Conservation (phyloP, 1,140 invertebrate genomes). For the Paraescarpia echinospica region DNA sequence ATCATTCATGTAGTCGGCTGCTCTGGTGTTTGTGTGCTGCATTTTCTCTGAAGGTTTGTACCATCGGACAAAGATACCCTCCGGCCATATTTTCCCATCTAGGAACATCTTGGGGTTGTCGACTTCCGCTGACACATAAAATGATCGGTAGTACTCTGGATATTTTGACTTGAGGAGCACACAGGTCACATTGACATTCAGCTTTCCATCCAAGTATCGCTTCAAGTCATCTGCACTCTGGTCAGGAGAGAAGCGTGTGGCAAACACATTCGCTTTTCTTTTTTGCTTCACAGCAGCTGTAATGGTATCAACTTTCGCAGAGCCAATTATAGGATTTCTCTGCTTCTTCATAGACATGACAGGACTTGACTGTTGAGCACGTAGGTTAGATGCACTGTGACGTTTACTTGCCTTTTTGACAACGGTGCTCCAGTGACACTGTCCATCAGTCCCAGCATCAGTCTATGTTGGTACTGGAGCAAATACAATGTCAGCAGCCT, state of each 20-base stretch:
- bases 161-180: background rate
- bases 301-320: background rate
- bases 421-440: background rate
- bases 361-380: background rate
- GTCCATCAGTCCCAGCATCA: background rate
- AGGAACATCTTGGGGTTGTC: slow-evolving; percentile 11
- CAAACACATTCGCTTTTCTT: slow-evolving; percentile 7
- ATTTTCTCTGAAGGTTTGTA: background rate
- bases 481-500: background rate
- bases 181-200: slow-evolving; percentile 7
- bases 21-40: background rate
- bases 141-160: background rate
- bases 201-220: background rate
- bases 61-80: slow-evolving; percentile 14
- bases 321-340: background rate
- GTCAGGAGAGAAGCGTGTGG: background rate
- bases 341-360: background rate
- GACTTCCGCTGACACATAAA: background rate
- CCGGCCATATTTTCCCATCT: background rate
- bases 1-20: background rate
- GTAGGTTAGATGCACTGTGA: background rate
- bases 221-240: slow-evolving; percentile 10
- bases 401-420: background rate
- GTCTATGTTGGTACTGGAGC: background rate
- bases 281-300: background rate